Conservation (phyloP, 2,888 invertebrate species). For the Ceramica pisi region DNA sequence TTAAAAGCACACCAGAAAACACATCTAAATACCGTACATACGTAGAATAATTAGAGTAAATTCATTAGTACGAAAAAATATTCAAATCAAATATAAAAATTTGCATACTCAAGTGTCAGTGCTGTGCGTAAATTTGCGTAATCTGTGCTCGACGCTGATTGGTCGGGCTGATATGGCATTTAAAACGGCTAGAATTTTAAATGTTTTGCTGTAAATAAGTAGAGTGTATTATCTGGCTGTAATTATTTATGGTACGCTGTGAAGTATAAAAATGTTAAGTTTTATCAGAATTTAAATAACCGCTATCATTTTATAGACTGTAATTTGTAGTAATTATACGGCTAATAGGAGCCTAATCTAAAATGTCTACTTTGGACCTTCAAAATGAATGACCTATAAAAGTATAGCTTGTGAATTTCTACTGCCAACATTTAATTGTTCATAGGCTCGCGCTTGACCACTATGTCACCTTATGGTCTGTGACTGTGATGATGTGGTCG, state of each 20-base stretch:
- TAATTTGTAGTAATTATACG: too few relatives aligned
- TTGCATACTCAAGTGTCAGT: slow-evolving; percentile 30
- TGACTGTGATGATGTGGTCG: too few relatives aligned
- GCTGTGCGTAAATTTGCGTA: slow-evolving; percentile 30
- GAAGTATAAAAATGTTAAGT: neutral
- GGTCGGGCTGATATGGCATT: slow-evolving; percentile 22
- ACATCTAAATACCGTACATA: neutral
- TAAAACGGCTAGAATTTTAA: neutral
- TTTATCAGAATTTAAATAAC: slow-evolving; percentile 11
- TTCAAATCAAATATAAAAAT: slow-evolving; percentile 40
- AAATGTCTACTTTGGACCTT: too few relatives aligned
- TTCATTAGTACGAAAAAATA: slow-evolving; percentile 34
- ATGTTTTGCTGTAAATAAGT: neutral
- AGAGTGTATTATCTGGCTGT: neutral
- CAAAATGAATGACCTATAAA: too few relatives aligned
- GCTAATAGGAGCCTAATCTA: too few relatives aligned
- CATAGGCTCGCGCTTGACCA: too few relatives aligned
- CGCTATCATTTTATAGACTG: neutral
- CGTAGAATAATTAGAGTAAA: neutral
- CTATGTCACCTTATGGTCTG: too few relatives aligned
- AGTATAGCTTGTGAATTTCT: too few relatives aligned
- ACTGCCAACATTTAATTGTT: too few relatives aligned
- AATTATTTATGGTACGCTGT: neutral
- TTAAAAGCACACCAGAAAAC: neutral
- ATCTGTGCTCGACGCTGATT: slow-evolving; percentile 37